Evolutionary conservation across 2,113 vertebrate genomes (phyloP).

Genomic region (Accipiter cooperii): DNA sequence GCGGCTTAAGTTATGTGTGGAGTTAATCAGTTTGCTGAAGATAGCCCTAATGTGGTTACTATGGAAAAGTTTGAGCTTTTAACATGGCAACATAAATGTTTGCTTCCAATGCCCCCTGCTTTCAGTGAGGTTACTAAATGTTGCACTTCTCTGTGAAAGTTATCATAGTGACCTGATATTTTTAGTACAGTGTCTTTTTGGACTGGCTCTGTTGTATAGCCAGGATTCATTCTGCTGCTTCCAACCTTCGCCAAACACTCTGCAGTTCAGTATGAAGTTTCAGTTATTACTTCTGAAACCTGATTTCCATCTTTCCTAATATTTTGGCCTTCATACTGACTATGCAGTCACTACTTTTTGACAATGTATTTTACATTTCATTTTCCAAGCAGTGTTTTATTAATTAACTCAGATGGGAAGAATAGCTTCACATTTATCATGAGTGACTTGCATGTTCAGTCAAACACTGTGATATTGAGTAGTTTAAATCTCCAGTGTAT

Average conservation of each 20-base stretch:
- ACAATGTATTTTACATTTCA: neutral
- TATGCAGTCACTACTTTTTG: neutral
- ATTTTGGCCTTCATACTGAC: neutral
- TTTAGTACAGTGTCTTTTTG: neutral
- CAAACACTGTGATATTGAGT: neutral
- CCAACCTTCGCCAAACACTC: neutral
- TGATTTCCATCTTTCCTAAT: neutral
- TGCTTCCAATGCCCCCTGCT: neutral
- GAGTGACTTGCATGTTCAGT: constrained; percentile 3
- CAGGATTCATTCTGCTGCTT: neutral
- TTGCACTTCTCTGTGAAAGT: neutral
- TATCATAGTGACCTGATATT: neutral
- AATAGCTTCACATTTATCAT: neutral
- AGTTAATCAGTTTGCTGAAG: neutral
- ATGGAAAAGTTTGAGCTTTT: neutral
- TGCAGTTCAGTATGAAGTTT: neutral
- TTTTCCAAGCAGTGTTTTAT: constrained; percentile 55
- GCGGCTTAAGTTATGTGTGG: neutral
- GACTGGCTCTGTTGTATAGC: neutral
- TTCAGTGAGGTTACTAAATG: neutral
- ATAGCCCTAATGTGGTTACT: neutral
- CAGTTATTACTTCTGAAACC: neutral
- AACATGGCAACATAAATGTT: neutral
- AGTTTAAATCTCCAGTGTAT: neutral
- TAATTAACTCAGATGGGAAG: constrained; percentile 46